Evolutionary conservation across 2,113 vertebrate genomes (phyloP).

Genomic region (Hypomesus transpacificus): DNA sequence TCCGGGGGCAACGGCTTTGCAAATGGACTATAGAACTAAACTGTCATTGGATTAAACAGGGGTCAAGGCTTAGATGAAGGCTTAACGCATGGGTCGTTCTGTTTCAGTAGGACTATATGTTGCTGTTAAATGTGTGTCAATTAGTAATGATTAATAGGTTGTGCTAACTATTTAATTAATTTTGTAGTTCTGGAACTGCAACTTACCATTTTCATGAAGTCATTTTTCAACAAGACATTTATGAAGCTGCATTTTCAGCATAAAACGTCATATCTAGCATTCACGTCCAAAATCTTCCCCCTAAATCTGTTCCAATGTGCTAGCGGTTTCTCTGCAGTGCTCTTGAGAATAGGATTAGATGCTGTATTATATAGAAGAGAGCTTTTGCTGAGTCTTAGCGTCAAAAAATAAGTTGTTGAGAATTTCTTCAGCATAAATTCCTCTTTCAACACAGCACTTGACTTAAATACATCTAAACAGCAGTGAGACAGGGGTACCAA

Average conservation of each 20-base stretch:
- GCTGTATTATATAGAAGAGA: not conserved
- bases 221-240: too few species aligned
- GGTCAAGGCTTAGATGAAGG: not conserved
- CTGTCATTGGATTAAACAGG: conserved; percentile 2
- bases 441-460: not conserved
- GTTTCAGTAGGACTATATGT: too few species aligned
- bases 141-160: not conserved
- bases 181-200: too few species aligned
- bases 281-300: too few species aligned
- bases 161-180: not conserved
- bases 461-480: conserved; percentile 8
- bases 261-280: too few species aligned
- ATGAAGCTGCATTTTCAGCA: too few species aligned
- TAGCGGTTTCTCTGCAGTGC: not conserved
- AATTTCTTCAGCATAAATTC: not conserved
- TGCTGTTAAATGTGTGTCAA: not conserved
- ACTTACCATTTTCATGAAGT: too few species aligned
- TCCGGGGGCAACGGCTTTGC: not conserved
- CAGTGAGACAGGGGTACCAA: not conserved
- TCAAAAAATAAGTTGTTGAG: not conserved
- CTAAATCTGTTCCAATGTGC: too few species aligned
- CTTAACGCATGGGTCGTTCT: not conserved
- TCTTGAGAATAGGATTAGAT: not conserved
- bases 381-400: not conserved
- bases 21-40: conserved; percentile 3